Conservation (phyloP, 2,113 vertebrate species). For the Cynopterus brachyotis region DNA sequence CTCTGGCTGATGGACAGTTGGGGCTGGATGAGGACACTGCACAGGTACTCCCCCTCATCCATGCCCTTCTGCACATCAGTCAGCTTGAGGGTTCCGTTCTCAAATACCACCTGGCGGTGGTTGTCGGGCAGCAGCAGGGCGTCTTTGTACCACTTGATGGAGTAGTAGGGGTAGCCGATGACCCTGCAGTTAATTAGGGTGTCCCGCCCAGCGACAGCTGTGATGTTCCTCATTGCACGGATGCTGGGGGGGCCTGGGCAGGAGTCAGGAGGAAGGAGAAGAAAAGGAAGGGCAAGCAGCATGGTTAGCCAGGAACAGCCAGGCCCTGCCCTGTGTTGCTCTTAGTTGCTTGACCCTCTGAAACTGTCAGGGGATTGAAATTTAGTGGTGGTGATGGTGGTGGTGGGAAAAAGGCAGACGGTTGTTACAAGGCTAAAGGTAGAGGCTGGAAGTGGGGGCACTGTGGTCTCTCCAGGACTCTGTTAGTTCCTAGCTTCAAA, state of each 20-base stretch:
- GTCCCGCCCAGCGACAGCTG: conserved; percentile 96
- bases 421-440: background rate
- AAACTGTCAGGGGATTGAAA: background rate
- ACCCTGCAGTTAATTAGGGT: conserved; percentile 98
- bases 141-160: conserved; percentile 99
- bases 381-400: background rate
- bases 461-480: background rate
- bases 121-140: conserved; percentile 96
- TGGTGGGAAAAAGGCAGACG: background rate
- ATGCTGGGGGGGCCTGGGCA: conserved; percentile 94
- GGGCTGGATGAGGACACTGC: conserved; percentile 98
- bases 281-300: conserved; percentile 77
- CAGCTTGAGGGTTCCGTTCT: conserved; percentile 97
- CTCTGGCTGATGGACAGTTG: conserved; percentile 98
- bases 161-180: conserved; percentile 99
- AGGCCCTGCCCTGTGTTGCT: conserved; percentile 15
- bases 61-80: conserved; percentile 98
- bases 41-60: conserved; percentile 97
- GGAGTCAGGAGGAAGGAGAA: conserved; percentile 40
- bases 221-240: conserved; percentile 97
- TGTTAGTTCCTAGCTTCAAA: background rate
- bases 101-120: conserved; percentile 98
- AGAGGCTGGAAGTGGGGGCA: background rate
- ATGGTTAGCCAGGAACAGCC: conserved; percentile 79
- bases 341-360: conserved; percentile 28